Percentiles rank a stretch among this genome's conserved stretches.
Conservation (phyloP, 2,888 invertebrate species). For the Noctua fimbriata region DNA sequence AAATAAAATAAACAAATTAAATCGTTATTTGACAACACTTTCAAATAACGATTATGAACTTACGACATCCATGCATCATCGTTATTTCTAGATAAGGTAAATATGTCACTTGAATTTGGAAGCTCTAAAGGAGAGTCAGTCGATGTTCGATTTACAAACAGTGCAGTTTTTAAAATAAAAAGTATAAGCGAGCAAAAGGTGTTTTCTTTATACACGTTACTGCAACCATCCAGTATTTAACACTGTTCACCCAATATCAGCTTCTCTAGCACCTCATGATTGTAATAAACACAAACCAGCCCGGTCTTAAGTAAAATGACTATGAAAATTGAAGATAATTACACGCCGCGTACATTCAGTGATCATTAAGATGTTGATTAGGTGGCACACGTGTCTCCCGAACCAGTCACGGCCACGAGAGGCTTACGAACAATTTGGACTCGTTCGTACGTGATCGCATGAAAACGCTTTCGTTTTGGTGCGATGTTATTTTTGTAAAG, state of each 20-base stretch:
- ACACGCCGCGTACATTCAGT: constrained; percentile 49
- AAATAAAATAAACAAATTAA: no score
- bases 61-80: no score
- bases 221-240: neutral
- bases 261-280: neutral
- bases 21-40: no score
- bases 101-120: no score
- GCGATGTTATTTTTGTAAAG: constrained; percentile 57
- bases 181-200: no score
- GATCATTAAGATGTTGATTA: constrained; percentile 68
- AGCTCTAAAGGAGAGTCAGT: no score
- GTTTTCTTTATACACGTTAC: neutral
- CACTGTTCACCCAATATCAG: neutral
- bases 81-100: no score
- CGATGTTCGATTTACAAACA: no score
- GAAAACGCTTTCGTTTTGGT: constrained; percentile 40
- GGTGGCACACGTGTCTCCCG: constrained; percentile 53
- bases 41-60: no score
- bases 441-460: constrained; percentile 52
- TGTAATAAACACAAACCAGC: neutral
- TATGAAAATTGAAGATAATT: constrained; percentile 56
- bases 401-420: constrained; percentile 62
- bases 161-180: no score
- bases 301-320: constrained; percentile 38
- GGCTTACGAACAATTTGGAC: constrained; percentile 65